Conservation (phyloP, 2,113 vertebrate species). For the Cnemophilus loriae region DNA sequence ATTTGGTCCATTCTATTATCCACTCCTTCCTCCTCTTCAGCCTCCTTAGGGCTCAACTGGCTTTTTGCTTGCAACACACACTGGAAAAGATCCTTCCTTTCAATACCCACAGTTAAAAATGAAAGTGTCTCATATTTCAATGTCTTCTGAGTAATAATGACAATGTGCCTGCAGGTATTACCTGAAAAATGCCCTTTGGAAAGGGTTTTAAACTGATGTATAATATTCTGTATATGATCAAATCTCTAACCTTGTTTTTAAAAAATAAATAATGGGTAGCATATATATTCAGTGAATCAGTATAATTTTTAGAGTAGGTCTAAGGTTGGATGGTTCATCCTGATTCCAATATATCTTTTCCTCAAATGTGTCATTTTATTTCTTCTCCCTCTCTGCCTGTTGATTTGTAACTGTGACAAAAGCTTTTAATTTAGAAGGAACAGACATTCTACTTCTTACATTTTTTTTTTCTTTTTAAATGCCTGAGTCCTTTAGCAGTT, state of each 20-base stretch:
- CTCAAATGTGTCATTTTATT: background rate
- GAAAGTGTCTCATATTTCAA: background rate
- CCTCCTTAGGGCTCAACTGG: background rate
- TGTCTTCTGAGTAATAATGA: background rate
- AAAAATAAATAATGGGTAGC: background rate
- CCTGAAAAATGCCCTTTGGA: background rate
- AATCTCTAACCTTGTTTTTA: background rate
- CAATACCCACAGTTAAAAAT: background rate
- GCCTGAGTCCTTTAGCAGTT: background rate
- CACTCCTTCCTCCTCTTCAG: background rate
- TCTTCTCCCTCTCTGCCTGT: background rate
- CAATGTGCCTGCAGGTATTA: background rate
- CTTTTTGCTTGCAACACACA: background rate
- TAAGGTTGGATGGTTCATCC: background rate
- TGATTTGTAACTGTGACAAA: background rate
- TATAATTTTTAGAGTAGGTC: background rate
- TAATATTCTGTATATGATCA: background rate
- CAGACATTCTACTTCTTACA: rapidly evolving
- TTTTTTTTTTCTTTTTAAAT: background rate
- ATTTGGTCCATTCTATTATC: background rate
- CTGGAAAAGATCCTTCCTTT: background rate
- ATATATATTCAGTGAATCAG: background rate
- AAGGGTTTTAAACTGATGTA: background rate
- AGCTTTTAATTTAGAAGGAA: background rate
- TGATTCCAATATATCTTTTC: background rate